Evolutionary conservation across 2,888 invertebrate genomes (phyloP).

Genomic region (Scelioninae gen. 2): DNA sequence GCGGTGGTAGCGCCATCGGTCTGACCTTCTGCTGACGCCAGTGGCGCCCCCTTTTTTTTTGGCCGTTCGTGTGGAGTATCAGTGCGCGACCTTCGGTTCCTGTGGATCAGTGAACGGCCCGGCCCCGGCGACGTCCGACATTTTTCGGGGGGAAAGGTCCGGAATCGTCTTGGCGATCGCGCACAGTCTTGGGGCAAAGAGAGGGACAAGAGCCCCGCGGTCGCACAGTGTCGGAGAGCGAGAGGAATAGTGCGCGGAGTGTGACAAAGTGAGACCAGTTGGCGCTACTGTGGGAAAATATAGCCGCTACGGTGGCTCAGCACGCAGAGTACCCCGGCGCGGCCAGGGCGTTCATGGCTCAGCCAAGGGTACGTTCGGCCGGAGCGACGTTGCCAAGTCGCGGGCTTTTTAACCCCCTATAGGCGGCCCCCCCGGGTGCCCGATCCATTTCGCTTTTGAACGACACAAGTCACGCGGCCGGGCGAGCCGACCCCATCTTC

Average conservation of each 20-base stretch:
- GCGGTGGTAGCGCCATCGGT: slow-evolving; percentile 58
- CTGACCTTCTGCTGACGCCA: slow-evolving; percentile 71
- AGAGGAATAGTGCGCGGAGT: slow-evolving; percentile 64
- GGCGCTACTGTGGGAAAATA: slow-evolving; percentile 74
- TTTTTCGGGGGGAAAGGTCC: slow-evolving; percentile 10
- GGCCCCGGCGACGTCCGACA: slow-evolving; percentile 39
- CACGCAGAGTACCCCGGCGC: slow-evolving; percentile 79
- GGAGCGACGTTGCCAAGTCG: too few relatives aligned
- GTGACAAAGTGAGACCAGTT: slow-evolving; percentile 69
- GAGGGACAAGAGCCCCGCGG: slow-evolving; percentile 57
- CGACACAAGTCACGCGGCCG: too few relatives aligned
- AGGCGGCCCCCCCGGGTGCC: too few relatives aligned
- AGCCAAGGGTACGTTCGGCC: slow-evolving; percentile 87
- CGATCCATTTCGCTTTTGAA: too few relatives aligned
- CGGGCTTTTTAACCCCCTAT: too few relatives aligned
- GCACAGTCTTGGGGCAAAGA: slow-evolving; percentile 25
- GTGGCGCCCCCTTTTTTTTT: slow-evolving; percentile 50
- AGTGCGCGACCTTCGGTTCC: slow-evolving; percentile 54
- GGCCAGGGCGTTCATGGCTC: slow-evolving; percentile 91
- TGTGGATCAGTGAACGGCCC: slow-evolving; percentile 49
- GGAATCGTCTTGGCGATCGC: slow-evolving; percentile 21
- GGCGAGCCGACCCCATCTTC: too few relatives aligned
- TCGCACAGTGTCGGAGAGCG: slow-evolving; percentile 57
- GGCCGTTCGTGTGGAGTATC: slow-evolving; percentile 48
- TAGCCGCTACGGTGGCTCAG: slow-evolving; percentile 78